Conservation (phyloP, 2,888 invertebrate genomes). For the Maniola hyperantus region DNA sequence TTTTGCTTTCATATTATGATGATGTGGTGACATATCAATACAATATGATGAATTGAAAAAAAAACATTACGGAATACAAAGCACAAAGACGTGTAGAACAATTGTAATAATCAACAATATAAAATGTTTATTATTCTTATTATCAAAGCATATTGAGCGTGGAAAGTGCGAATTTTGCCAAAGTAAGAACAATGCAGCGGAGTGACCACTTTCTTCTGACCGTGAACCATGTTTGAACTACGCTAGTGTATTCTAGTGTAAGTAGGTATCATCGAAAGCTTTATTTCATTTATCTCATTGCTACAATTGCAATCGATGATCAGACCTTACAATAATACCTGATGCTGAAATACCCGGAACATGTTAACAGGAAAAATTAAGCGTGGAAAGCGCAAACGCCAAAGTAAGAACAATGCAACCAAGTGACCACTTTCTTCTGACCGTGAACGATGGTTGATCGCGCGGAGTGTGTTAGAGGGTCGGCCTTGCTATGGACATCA, state of each 20-base stretch:
- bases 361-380: too few relatives aligned
- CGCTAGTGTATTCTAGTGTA: too few relatives aligned
- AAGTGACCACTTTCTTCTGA: constrained; percentile 58
- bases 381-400: constrained; percentile 38
- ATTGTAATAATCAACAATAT: constrained; percentile 16
- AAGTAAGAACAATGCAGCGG: constrained; percentile 39
- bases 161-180: constrained; percentile 39
- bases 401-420: constrained; percentile 34
- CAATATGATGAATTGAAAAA: constrained; percentile 3
- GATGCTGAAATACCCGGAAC: too few relatives aligned
- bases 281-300: too few relatives aligned
- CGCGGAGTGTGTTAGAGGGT: constrained; percentile 62
- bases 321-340: too few relatives aligned
- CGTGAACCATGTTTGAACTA: too few relatives aligned
- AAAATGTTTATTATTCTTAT: constrained; percentile 32
- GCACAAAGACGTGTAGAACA: background rate
- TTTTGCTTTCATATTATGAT: background rate
- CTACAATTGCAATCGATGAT: too few relatives aligned
- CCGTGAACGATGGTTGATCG: constrained; percentile 53
- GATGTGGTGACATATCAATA: background rate
- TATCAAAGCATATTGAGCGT: constrained; percentile 34
- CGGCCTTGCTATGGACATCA: constrained; percentile 59
- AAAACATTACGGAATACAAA: too few relatives aligned
- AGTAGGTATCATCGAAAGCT: too few relatives aligned
- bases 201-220: constrained; percentile 55